Base-by-base conservation (phyloP, 1,140 invertebrate species). In the Mylabris phalerata region DNA sequence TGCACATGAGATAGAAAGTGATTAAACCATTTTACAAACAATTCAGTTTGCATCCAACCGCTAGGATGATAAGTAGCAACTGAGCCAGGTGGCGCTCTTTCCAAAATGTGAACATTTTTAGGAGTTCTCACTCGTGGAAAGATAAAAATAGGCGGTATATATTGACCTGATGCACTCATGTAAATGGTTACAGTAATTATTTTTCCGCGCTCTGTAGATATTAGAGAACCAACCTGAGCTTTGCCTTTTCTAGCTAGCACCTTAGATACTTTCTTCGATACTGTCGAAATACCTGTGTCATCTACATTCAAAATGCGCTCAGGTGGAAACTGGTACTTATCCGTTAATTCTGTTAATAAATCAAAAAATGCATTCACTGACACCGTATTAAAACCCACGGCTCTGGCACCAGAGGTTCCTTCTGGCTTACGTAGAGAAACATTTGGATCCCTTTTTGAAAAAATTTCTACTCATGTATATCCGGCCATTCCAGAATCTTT, bases 31-130 rank as follows among this genome's bases (percentile, higher is more conserved):
- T 32, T 59, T 2, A 65, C 27, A 52, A 75, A 74, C 13, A 70
- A n/a, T 44, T 72, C 66, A 47, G 62, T 61, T 26, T 61, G 67
- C 39, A 73, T 75, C 67, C 68, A 77, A 32, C 71, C 70, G 57
- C 54, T 48, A 61, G 59, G 25, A 57, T 69, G 64, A 55, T 66
- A 67, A 45, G 59, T 61, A 51, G 26, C 62, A 51, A 64, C 57
- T 46, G 64, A n/a, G 38, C 64, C 66, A 38, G 70, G 67, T 57
- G 56, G 54, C 26, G 54, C 56, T 47, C 48, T 56, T 38, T 59
- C 27, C 47, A 43, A 4, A 62, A 70, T 66, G 32, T 67, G 25
- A 48, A 32, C 41, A 39, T 45, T n/a, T 10, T 43, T 67, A 5
- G 39, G 39, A 7, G 39, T 2, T 40, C 26, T 50, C 40, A 61